These are phyloP conservation scores for Drosophila bipectinata DNA, from an alignment of 1,140 invertebrate species.

Conservation along the genomic window DNA sequence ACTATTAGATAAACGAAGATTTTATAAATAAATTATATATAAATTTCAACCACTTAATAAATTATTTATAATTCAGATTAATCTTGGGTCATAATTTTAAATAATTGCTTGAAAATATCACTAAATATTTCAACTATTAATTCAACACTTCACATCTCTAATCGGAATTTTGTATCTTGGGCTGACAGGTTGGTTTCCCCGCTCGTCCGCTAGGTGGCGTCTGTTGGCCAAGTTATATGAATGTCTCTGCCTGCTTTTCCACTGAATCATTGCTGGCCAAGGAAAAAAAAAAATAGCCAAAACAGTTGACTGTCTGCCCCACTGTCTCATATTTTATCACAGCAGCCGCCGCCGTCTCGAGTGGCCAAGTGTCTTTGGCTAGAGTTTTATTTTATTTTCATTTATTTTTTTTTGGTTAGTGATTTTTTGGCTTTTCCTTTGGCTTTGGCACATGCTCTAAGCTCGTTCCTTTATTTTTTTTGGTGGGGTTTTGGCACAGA, in stretches of 20 bases:
- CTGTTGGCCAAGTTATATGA: slow-evolving; percentile 44
- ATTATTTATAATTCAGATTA: background rate
- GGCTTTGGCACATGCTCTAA: slow-evolving; percentile 72
- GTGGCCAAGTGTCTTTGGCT: slow-evolving; percentile 75
- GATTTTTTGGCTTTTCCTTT: slow-evolving; percentile 21
- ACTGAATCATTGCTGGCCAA: slow-evolving; percentile 66
- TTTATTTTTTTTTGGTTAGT: slow-evolving; percentile 19
- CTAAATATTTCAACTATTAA: background rate
- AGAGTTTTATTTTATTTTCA: slow-evolving; percentile 25
- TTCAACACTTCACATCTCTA: slow-evolving; percentile 31
- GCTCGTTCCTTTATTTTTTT: slow-evolving; percentile 34
- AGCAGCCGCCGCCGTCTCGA: slow-evolving; percentile 61
- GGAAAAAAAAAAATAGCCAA: slow-evolving; percentile 17
- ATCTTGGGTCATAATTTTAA: background rate
- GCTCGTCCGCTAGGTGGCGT: slow-evolving; percentile 70
- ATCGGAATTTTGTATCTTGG: slow-evolving; percentile 53
- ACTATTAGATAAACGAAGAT: no score
- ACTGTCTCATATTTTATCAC: slow-evolving; percentile 82
- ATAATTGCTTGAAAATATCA: background rate
- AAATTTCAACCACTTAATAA: no score
- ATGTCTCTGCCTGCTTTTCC: slow-evolving; percentile 56
- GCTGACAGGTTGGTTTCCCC: slow-evolving; percentile 73
- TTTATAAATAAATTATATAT: no score
- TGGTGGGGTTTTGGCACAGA: slow-evolving; percentile 71
- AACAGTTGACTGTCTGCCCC: slow-evolving; percentile 76